A percentile compares a stretch with the other conserved stretches of the same genome.
These are phyloP conservation scores for Hydrolagus colliei DNA, from an alignment of 2,797 vertebrate genomes.

Conservation along the genomic window DNA sequence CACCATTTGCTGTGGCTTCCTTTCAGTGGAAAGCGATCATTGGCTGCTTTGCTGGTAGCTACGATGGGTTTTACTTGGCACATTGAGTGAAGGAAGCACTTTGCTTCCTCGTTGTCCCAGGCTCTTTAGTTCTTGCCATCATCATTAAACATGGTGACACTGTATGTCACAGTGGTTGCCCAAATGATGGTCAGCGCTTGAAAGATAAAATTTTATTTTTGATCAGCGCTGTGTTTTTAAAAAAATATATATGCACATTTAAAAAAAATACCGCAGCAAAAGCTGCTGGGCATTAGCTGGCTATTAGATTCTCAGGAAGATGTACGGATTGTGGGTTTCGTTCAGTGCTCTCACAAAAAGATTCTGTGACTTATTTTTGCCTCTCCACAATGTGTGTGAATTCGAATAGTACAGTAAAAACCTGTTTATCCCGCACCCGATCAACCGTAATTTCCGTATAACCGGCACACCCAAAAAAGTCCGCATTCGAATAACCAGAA, in stretches of 20 bases:
- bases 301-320: not conserved
- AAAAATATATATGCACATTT: not conserved
- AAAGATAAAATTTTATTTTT: slow-evolving; percentile 1
- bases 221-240: not conserved
- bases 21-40: not conserved
- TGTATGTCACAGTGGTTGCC: too few relatives aligned
- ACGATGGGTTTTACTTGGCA: not conserved
- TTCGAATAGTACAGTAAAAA: too few relatives aligned
- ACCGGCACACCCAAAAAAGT: too few relatives aligned
- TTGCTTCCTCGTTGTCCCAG: too few relatives aligned
- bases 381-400: too few relatives aligned
- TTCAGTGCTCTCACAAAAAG: not conserved
- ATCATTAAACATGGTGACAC: not conserved
- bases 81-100: not conserved
- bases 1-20: slow-evolving; percentile 5
- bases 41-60: not conserved
- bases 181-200: not conserved
- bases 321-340: too few relatives aligned
- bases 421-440: too few relatives aligned
- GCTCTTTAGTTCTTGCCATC: not conserved
- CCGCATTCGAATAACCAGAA: too few relatives aligned
- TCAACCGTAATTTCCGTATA: too few relatives aligned
- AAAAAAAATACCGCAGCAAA: not conserved
- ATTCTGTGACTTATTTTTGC: too few relatives aligned
- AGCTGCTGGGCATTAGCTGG: not conserved